phyloP scores from a whole-genome alignment of 2,113 vertebrate species.

The Spea bombifrons region DNA sequence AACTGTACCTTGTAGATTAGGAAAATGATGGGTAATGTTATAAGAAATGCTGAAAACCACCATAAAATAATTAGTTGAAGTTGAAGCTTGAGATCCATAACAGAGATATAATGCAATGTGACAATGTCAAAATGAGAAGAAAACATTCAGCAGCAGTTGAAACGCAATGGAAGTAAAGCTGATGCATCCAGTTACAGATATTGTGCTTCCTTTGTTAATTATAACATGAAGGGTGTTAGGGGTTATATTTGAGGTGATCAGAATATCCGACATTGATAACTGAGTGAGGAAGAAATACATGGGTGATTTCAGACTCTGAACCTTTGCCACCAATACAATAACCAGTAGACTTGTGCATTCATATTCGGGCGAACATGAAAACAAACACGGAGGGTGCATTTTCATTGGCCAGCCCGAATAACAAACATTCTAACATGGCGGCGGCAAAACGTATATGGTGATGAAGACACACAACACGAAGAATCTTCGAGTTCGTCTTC shows the following conservation, averaged over 20 bases:
- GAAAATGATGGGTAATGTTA: background rate
- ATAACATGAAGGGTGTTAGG: constrained; percentile 5
- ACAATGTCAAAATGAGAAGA: constrained; percentile 44
- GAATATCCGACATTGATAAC: background rate
- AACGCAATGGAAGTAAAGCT: constrained; percentile 37
- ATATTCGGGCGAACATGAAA: too few relatives aligned
- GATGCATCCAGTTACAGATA: constrained; percentile 48
- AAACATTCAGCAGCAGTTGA: background rate
- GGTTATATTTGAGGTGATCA: constrained; percentile 20
- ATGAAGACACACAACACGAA: too few relatives aligned
- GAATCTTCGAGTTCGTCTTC: too few relatives aligned
- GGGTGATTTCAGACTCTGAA: background rate
- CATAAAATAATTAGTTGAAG: background rate
- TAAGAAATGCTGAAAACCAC: background rate
- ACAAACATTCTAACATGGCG: too few relatives aligned
- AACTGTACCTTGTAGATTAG: background rate
- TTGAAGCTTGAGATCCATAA: constrained; percentile 19
- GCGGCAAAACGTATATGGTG: too few relatives aligned
- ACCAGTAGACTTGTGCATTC: too few relatives aligned
- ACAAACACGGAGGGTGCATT: too few relatives aligned
- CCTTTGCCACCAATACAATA: too few relatives aligned
- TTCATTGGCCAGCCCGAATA: too few relatives aligned
- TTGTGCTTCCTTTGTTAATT: background rate
- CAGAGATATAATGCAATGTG: constrained; percentile 42
- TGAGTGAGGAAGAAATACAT: too few relatives aligned